phyloP scores from a whole-genome alignment of 1,140 invertebrate genomes.

The Sycophila sp. region DNA sequence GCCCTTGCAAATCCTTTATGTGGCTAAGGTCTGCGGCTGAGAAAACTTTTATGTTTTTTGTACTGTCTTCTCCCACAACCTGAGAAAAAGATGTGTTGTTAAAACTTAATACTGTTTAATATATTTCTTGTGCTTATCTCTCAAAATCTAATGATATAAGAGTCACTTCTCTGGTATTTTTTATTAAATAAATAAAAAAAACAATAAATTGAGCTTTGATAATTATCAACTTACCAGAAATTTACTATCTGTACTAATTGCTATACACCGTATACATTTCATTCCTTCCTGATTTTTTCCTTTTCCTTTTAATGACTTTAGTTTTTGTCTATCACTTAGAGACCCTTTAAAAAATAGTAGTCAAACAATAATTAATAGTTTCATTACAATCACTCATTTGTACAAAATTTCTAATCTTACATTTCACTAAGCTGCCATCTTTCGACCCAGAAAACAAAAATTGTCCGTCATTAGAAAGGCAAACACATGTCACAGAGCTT shows the following conservation, averaged over 20 bases:
- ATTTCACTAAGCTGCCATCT: conserved; percentile 89
- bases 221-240: conserved; percentile 73
- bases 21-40: conserved; percentile 79
- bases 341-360: conserved; percentile 64
- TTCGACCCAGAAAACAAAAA: conserved; percentile 88
- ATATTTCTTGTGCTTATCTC: no score
- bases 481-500: conserved; percentile 83
- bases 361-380: conserved; percentile 22
- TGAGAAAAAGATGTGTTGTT: conserved; percentile 26
- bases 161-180: no score
- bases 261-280: conserved; percentile 73
- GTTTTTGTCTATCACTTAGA: conserved; percentile 66
- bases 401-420: conserved; percentile 59
- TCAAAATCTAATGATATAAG: no score
- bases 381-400: conserved; percentile 15
- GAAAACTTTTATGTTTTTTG: conserved; percentile 85
- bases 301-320: conserved; percentile 68
- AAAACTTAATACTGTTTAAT: no score
- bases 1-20: conserved; percentile 84
- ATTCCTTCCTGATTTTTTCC: conserved; percentile 64
- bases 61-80: conserved; percentile 74
- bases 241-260: conserved; percentile 85
- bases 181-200: not conserved
- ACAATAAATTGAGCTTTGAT: not conserved
- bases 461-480: conserved; percentile 78